Evolutionary conservation across 2,888 invertebrate species (phyloP), one percentile per base, ranked within the genome.

Genomic region (Tigriopus californicus): DNA sequence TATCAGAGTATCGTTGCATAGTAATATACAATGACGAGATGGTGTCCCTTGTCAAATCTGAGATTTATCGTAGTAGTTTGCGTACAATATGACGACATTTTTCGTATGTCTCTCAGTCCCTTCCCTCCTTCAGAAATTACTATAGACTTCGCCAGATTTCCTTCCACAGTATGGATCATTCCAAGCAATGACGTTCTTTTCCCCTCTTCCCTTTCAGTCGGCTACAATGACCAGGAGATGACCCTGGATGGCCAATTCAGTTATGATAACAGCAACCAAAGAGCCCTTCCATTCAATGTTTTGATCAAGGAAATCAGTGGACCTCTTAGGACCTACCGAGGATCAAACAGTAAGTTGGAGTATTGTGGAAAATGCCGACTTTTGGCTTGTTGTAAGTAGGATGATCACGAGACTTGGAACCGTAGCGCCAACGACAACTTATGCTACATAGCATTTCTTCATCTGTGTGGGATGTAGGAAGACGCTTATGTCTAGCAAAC

Each of bases 271-370:
- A 42, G 8, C 4, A 59, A 59, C 41, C 59, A 59, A 41, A 33
- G 59, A 41, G 52, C 59, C 11, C 42, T 59, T n/a, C 49, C 59
- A 11, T 59, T 59, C 59, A 59, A 41, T 22, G 59, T 59, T 12
- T 20, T 49, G 12, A 58, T 58, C 15, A 13, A 49, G n/a, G 44
- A 48, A 33, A 22, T 58, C 33, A 44, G 44, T 20, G 44, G 49
- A 44, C 40, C 25, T 20, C 18, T 44, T 15, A 46, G n/a, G n/a
- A 49, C 49, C 33, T 49, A 44, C 22, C 15, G 18, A 11, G 58
- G 58, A 8, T 47, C 58, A 24, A 49, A 20, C 20, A 58, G 58
- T 58, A 58, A 58, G 58, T 24, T 13, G 15, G 22, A 11, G 15
- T 25, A 25, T 24, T 20, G 12, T 52, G 22, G 22, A 52, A 12